A percentile compares a stretch with the other conserved stretches of the same genome.
phyloP scores from a whole-genome alignment of 2,797 vertebrate species.

The Cyprinodon diabolis region DNA sequence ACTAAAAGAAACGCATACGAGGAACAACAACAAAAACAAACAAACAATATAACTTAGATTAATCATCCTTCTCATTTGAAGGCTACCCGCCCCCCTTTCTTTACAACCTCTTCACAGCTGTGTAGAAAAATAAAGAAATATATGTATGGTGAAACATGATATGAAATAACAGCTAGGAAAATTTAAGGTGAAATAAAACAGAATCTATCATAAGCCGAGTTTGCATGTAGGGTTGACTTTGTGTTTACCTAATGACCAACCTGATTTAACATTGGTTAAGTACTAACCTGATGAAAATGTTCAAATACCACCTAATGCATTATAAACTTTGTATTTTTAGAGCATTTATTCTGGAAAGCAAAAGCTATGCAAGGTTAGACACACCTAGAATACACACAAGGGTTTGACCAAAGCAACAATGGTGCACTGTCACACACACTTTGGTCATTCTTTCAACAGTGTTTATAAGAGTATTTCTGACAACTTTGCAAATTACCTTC shows the following conservation, averaged over 20 bases:
- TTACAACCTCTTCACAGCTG: not conserved
- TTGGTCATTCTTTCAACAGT: not conserved
- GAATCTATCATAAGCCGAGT: conserved; percentile 1
- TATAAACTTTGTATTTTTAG: not conserved
- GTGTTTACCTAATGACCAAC: not conserved
- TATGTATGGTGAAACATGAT: conserved; percentile 2
- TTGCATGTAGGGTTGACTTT: not conserved
- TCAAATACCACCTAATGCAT: not conserved
- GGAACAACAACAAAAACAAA: no score
- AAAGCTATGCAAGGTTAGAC: conserved; percentile 81
- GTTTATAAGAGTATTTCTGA: not conserved
- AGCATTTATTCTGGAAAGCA: conserved; percentile 6
- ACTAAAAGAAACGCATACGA: no score
- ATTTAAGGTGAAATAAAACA: not conserved
- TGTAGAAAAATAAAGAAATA: conserved; percentile 10
- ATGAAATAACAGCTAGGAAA: conserved; percentile 10
- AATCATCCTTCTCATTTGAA: conserved; percentile 26
- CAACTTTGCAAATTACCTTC: not conserved
- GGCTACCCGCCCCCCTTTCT: not conserved
- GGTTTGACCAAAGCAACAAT: conserved; percentile 38
- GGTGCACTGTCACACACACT: conserved; percentile 11
- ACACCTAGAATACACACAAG: conserved; percentile 51
- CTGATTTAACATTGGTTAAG: not conserved
- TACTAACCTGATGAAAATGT: not conserved
- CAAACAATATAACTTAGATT: no score